phyloP scores from a whole-genome alignment of 2,113 vertebrate genomes.

The Alethe diademata region DNA sequence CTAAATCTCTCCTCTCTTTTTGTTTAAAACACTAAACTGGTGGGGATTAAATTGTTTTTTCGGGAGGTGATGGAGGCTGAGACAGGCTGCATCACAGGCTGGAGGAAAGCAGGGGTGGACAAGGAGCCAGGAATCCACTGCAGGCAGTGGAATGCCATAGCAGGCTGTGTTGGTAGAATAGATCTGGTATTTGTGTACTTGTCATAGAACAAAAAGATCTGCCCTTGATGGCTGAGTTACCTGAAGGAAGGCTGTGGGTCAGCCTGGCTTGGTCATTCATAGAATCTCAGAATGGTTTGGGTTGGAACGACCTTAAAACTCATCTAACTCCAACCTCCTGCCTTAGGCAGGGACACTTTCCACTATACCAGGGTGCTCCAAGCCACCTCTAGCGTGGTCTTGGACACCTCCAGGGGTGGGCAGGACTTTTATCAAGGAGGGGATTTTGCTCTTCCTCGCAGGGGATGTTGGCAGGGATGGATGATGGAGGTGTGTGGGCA shows the following conservation, averaged over 20 bases:
- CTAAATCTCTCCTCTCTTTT: neutral
- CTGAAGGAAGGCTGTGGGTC: neutral
- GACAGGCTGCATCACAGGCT: rapidly evolving
- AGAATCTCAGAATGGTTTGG: neutral
- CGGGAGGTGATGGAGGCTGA: neutral
- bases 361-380: neutral
- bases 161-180: neutral
- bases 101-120: neutral
- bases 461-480: rapidly evolving
- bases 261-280: neutral
- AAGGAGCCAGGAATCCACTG: neutral
- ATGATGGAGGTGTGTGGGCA: rapidly evolving
- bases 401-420: neutral
- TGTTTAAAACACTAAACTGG: neutral
- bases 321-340: rapidly evolving
- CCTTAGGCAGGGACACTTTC: neutral
- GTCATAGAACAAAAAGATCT: rapidly evolving
- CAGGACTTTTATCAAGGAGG: neutral
- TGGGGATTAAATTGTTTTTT: rapidly evolving
- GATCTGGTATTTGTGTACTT: neutral
- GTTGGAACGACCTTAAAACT: neutral
- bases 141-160: neutral
- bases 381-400: neutral
- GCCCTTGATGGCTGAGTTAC: neutral
- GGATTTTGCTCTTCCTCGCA: neutral